A percentile compares a stretch with the other conserved stretches of the same genome.
These are phyloP conservation scores for Garrulus glandarius DNA, from an alignment of 2,797 vertebrate genomes.

Conservation along the genomic window DNA sequence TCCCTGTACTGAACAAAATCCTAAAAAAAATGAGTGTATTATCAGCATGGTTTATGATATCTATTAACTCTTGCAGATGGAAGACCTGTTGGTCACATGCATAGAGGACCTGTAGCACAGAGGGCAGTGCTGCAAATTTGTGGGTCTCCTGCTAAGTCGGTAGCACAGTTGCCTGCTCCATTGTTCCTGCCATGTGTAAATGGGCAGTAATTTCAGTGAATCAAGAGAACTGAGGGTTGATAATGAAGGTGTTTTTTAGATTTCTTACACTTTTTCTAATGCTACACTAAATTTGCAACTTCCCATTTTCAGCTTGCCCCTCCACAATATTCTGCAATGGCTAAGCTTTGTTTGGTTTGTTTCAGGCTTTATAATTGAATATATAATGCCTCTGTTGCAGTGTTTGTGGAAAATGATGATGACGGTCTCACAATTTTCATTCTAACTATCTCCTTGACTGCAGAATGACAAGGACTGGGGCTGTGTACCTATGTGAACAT, in stretches of 20 bases:
- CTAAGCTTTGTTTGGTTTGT: neutral
- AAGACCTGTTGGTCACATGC: neutral
- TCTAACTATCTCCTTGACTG: neutral
- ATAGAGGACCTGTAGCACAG: neutral
- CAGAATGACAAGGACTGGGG: neutral
- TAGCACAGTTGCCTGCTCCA: neutral
- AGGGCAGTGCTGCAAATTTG: neutral
- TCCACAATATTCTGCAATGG: neutral
- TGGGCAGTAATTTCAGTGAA: neutral
- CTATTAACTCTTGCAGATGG: neutral
- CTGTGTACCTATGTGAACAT: neutral
- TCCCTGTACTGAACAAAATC: neutral
- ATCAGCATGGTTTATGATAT: no score
- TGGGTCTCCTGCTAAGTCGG: neutral
- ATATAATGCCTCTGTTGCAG: neutral
- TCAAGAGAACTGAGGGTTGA: neutral
- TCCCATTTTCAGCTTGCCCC: neutral
- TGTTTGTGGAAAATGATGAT: neutral
- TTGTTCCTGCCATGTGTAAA: neutral
- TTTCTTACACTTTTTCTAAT: neutral
- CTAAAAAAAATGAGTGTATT: neutral
- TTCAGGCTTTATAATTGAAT: neutral
- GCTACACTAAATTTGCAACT: neutral
- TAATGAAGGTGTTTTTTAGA: neutral
- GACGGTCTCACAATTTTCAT: neutral